Evolutionary conservation across 2,888 invertebrate species (phyloP).

Genomic region (Netelia melanura): DNA sequence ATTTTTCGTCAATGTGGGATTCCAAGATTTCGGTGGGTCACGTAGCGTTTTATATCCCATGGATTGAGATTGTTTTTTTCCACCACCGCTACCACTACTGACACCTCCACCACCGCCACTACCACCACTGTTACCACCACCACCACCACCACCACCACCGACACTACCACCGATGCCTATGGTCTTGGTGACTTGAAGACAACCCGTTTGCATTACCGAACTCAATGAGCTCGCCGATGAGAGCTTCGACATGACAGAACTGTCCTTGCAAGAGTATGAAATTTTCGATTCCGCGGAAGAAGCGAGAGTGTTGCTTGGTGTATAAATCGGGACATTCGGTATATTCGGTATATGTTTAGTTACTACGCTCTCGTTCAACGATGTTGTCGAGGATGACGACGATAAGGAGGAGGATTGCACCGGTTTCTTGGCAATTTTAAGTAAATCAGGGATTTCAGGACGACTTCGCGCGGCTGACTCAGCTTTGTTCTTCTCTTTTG

Average conservation of each 20-base stretch:
- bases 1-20: constrained; percentile 87
- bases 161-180: background rate
- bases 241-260: constrained; percentile 66
- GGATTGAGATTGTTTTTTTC: constrained; percentile 72
- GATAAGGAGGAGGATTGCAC: constrained; percentile 49
- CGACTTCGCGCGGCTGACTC: constrained; percentile 76
- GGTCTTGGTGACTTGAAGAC: constrained; percentile 70
- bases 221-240: constrained; percentile 53
- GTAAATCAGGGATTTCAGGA: constrained; percentile 81
- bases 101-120: constrained; percentile 12
- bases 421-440: constrained; percentile 81
- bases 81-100: constrained; percentile 25
- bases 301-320: constrained; percentile 74
- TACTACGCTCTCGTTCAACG: constrained; percentile 34
- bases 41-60: constrained; percentile 87
- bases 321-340: constrained; percentile 81
- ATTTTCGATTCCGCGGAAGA: constrained; percentile 59
- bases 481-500: constrained; percentile 81
- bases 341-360: constrained; percentile 80
- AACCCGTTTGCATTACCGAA: constrained; percentile 54
- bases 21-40: constrained; percentile 88
- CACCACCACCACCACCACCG: constrained; percentile 15
- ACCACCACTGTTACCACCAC: background rate
- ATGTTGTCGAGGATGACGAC: constrained; percentile 27
- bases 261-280: constrained; percentile 54